Evolutionary conservation across 1,140 invertebrate genomes (phyloP), one percentile per base, ranked within the genome.

Genomic region (Acromyrmex heyeri): DNA sequence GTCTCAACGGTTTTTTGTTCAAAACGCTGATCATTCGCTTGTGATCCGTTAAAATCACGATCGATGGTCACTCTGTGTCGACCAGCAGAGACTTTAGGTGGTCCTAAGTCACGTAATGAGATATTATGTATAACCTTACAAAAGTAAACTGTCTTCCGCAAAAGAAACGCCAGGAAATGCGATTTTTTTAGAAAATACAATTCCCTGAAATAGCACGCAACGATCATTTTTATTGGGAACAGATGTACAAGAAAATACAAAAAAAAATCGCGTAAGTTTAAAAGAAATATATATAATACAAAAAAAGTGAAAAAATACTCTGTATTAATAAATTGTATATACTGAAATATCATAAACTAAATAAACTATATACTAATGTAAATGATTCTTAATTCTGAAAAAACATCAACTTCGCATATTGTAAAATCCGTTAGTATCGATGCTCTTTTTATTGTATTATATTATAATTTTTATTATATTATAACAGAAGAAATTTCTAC

Each of bases 121-220:
- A 78, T 78, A 78, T 78, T 50, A 78, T 24, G 59, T 78, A 14
- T 77, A n/a, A 16, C 24, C 18, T 67, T 44, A 67, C 55, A 5
- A 48, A 61, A 12, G 12, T 44, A 21, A 24, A 30, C 10, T 57
- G 38, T 12, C 18, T 55, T 53, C 27, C 30, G 7, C 1, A 30
- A 57, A 70, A 10, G 30, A 34, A 7, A 59, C 3, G 53, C n/a
- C n/a, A 30, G 14, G 3, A 75, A 38, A 59, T 48, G 21, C 38
- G 18, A 24, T 16, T 50, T 16, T 27, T 50, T 48, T 3, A 5
- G 14, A 48, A 69, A 69, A 50, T 27, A 5, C 2, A 5, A 50
- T 48, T 69, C 1, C 2, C 16, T 8, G 2, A 69, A 44, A 16
- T 50, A 69, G 27, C 14, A 24, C 4, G 12, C 21, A 50, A 24